These are phyloP conservation scores for Drosophila nigromelanica DNA, from an alignment of 1,140 invertebrate genomes.

Conservation along the genomic window DNA sequence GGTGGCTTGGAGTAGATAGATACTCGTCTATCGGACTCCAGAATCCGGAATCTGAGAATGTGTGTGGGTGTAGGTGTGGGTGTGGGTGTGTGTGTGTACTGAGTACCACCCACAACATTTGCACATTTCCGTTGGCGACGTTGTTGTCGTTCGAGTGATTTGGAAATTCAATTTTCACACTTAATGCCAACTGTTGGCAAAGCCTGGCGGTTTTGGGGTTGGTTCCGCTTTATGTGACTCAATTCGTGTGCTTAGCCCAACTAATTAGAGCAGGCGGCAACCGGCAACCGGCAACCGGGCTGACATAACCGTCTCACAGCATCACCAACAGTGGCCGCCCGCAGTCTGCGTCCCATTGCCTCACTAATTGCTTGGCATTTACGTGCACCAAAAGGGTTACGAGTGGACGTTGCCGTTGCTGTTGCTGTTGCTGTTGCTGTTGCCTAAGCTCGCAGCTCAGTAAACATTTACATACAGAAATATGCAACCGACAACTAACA, in stretches of 20 bases:
- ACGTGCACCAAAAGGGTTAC: slow-evolving; percentile 57
- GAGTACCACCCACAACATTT: slow-evolving; percentile 69
- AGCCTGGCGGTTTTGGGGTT: slow-evolving; percentile 12
- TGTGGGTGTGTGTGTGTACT: slow-evolving; percentile 18
- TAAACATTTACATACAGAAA: slow-evolving; percentile 76
- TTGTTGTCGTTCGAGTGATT: slow-evolving; percentile 68
- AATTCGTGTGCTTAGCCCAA: slow-evolving; percentile 73
- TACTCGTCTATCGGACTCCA: not conserved
- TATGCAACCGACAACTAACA: slow-evolving; percentile 71
- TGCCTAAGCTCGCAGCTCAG: slow-evolving; percentile 45
- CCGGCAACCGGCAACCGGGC: slow-evolving; percentile 2
- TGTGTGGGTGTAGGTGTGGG: slow-evolving; percentile 5
- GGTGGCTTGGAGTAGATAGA: slow-evolving; percentile 30
- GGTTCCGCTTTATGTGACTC: slow-evolving; percentile 60
- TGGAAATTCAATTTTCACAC: slow-evolving; percentile 81
- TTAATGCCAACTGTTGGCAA: slow-evolving; percentile 69
- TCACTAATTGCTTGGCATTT: slow-evolving; percentile 77
- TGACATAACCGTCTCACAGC: slow-evolving; percentile 26
- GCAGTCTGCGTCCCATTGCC: not conserved
- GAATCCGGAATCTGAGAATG: slow-evolving; percentile 4
- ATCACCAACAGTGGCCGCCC: not conserved
- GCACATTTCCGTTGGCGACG: slow-evolving; percentile 74
- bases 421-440: not conserved
- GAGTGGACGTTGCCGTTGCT: slow-evolving; percentile 34
- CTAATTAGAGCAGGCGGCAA: slow-evolving; percentile 68